Evolutionary conservation across 2,113 vertebrate species (phyloP).

Genomic region (Xerus inauris): DNA sequence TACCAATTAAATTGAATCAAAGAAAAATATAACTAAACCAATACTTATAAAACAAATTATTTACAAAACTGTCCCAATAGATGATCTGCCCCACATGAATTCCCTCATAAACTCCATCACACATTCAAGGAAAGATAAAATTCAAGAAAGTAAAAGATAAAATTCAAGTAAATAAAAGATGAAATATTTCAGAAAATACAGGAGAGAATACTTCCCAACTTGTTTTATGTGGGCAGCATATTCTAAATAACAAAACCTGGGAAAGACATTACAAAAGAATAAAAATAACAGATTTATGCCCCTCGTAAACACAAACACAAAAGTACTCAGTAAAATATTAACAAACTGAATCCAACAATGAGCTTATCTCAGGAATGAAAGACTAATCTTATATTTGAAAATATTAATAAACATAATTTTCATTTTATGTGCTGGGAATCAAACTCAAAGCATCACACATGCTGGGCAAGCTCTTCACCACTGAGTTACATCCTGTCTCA

Average conservation of each 20-base stretch:
- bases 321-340: not conserved
- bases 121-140: not conserved
- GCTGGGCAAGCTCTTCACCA: not conserved
- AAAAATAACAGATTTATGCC: not conserved
- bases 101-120: not conserved
- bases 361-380: not conserved
- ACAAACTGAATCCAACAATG: not conserved
- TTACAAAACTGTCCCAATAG: not conserved
- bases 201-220: not conserved
- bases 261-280: not conserved
- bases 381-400: not conserved
- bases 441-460: not conserved
- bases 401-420: not conserved
- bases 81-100: not conserved
- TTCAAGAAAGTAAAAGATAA: no score
- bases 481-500: not conserved
- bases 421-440: not conserved
- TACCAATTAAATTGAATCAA: not conserved
- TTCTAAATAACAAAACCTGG: not conserved
- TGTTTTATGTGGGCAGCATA: not conserved
- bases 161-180: no score
- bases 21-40: not conserved
- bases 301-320: not conserved
- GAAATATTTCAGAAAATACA: conserved; percentile 9
- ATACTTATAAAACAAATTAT: not conserved